These are phyloP conservation scores for Oryzias dopingdopingensis DNA, from an alignment of 2,797 vertebrate species.

Conservation along the genomic window DNA sequence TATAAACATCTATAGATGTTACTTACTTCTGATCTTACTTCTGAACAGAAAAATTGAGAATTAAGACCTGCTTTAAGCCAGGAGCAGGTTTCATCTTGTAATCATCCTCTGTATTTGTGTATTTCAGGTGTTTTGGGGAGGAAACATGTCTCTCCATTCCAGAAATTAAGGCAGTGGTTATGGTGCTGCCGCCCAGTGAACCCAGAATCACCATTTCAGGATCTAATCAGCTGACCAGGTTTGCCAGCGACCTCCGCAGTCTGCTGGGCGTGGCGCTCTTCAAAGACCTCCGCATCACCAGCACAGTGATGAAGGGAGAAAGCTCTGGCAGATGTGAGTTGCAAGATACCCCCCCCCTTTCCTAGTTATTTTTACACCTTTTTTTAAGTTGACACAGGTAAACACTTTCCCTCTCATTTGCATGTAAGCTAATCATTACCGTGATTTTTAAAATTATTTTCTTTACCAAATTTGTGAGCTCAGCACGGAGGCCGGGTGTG, in stretches of 20 bases:
- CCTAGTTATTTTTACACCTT: not conserved
- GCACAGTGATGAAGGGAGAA: conserved; percentile 85
- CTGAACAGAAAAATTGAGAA: too few species aligned
- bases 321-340: conserved; percentile 77
- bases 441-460: too few species aligned
- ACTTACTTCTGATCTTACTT: too few species aligned
- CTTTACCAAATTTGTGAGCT: not conserved
- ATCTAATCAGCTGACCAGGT: conserved; percentile 85
- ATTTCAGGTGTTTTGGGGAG: conserved; percentile 92
- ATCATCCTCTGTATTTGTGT: conserved; percentile 9
- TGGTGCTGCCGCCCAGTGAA: conserved; percentile 91
- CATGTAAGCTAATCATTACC: too few species aligned
- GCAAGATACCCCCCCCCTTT: not conserved
- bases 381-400: not conserved
- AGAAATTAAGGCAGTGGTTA: conserved; percentile 88
- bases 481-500: conserved; percentile 79
- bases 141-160: conserved; percentile 92
- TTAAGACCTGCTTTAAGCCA: not conserved
- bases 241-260: conserved; percentile 82
- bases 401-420: too few species aligned
- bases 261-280: conserved; percentile 85
- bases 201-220: conserved; percentile 92
- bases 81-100: not conserved
- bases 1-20: too few species aligned
- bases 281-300: conserved; percentile 92